A percentile compares a stretch with the other conserved stretches of the same genome.
These are phyloP conservation scores for Ericerus pela DNA, from an alignment of 1,140 invertebrate genomes.

Conservation along the genomic window DNA sequence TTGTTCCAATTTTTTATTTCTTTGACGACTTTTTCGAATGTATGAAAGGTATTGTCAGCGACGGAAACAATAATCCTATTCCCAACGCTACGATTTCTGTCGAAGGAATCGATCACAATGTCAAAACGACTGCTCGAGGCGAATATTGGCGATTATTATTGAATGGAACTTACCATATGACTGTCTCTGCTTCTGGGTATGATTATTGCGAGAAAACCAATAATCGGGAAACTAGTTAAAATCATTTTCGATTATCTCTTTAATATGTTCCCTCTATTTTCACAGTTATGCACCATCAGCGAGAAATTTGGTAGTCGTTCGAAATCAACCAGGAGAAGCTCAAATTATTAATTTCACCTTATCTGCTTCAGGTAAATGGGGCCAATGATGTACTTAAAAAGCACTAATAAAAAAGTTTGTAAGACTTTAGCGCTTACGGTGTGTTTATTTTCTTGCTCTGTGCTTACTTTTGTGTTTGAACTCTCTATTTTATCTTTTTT, in stretches of 20 bases:
- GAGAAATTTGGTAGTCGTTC: background rate
- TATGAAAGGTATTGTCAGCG: conserved; percentile 44
- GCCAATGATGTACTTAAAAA: too few relatives aligned
- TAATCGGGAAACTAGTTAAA: too few relatives aligned
- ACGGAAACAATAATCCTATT: conserved; percentile 38
- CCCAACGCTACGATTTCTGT: conserved; percentile 53
- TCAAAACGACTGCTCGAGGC: conserved; percentile 56
- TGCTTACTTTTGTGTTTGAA: too few relatives aligned
- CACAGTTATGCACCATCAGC: background rate
- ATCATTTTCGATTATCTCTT: too few relatives aligned
- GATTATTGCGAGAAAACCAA: too few relatives aligned
- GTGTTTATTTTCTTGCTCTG: too few relatives aligned
- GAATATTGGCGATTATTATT: conserved; percentile 76
- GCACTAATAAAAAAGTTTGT: too few relatives aligned
- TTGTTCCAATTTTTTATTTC: too few relatives aligned
- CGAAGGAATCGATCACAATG: conserved; percentile 51
- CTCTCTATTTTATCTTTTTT: too few relatives aligned
- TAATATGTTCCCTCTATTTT: too few relatives aligned
- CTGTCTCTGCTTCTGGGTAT: conserved; percentile 57
- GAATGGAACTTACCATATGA: conserved; percentile 63
- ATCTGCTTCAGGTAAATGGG: background rate
- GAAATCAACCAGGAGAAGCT: background rate
- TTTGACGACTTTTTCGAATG: conserved; percentile 19
- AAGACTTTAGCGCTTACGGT: too few relatives aligned
- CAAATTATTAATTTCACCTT: background rate